A percentile compares a stretch with the other conserved stretches of the same genome.
Conservation (phyloP, 2,888 invertebrate genomes). For the Eudasyphora cyanicolor region DNA sequence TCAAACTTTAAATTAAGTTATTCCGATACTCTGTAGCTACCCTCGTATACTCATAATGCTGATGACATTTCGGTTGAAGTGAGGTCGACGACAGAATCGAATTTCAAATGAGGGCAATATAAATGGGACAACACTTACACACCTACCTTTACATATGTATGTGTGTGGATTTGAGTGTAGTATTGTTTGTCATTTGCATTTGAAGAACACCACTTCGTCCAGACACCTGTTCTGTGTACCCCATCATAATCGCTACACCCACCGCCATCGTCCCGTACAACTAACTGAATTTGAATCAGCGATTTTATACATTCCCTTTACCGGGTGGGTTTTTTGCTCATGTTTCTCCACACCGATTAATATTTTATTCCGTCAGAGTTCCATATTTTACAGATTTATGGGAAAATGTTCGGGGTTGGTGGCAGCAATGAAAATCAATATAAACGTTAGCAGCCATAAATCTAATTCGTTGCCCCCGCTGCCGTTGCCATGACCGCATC, state of each 20-base stretch:
- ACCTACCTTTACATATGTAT: not conserved
- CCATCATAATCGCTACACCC: not conserved
- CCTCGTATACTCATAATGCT: not conserved
- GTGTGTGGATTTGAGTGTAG: too few species aligned
- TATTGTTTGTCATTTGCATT: slow-evolving; percentile 20
- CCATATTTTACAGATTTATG: slow-evolving; percentile 34
- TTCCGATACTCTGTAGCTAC: too few species aligned
- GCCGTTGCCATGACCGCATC: slow-evolving; percentile 16
- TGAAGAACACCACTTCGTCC: not conserved
- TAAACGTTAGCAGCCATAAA: slow-evolving; percentile 63
- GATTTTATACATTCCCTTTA: not conserved
- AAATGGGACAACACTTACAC: not conserved
- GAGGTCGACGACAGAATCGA: slow-evolving; percentile 3
- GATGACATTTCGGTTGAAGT: not conserved
- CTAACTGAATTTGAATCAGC: slow-evolving; percentile 31
- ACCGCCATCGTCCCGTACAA: not conserved
- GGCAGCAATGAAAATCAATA: slow-evolving; percentile 68
- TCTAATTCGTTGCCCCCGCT: slow-evolving; percentile 58
- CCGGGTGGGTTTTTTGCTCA: not conserved
- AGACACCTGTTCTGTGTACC: not conserved
- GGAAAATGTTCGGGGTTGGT: slow-evolving; percentile 55
- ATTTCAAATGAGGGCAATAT: slow-evolving; percentile 24
- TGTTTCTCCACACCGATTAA: slow-evolving; percentile 28
- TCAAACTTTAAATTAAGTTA: too few species aligned
- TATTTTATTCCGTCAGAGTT: slow-evolving; percentile 23